These are phyloP conservation scores for Drosophila watanabei DNA, from an alignment of 1,140 invertebrate species.

Conservation along the genomic window DNA sequence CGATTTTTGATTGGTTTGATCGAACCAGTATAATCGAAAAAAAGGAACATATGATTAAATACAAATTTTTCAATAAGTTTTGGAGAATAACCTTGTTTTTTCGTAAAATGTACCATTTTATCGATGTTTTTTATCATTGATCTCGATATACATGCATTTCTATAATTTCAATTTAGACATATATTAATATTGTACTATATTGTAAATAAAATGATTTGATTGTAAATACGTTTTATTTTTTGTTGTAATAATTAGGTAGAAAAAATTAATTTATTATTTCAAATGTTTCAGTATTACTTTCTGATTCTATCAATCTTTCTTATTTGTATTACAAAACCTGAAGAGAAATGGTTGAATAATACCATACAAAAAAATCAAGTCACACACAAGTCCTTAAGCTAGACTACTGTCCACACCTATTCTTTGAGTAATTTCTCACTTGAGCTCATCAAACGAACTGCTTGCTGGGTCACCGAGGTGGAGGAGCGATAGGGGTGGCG, in stretches of 20 bases:
- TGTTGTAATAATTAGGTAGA: too few species aligned
- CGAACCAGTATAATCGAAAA: background rate
- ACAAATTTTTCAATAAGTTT: background rate
- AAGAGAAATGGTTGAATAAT: background rate
- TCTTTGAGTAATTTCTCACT: constrained; percentile 30
- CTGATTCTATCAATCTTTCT: background rate
- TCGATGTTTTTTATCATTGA: too few species aligned
- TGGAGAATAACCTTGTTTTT: too few species aligned
- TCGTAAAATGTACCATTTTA: too few species aligned
- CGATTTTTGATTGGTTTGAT: background rate
- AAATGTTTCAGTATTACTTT: background rate
- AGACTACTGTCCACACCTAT: constrained; percentile 5
- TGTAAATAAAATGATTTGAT: too few species aligned
- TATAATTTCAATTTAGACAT: too few species aligned
- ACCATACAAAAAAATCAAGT: background rate
- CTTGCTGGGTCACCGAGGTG: background rate
- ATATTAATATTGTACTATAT: too few species aligned
- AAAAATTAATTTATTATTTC: background rate
- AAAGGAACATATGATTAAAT: background rate
- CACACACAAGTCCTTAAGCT: background rate
- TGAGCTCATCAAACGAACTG: constrained; percentile 34
- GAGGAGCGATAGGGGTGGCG: background rate
- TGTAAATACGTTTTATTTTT: background rate
- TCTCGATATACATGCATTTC: too few species aligned
- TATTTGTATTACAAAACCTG: background rate